Conservation (phyloP, 2,797 vertebrate genomes). For the Neosilurus mollespiculum region DNA sequence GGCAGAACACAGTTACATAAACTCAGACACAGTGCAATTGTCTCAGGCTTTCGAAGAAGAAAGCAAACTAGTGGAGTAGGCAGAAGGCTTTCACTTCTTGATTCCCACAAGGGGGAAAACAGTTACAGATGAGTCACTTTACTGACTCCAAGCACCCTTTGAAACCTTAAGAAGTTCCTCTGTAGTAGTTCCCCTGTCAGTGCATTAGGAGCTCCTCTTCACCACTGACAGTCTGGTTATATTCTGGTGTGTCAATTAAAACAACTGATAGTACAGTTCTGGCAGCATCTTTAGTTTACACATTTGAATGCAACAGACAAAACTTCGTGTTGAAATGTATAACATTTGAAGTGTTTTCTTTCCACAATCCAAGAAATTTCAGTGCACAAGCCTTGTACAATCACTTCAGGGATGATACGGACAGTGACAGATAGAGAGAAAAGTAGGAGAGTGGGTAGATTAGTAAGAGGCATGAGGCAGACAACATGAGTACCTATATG, state of each 20-base stretch:
- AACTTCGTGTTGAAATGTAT: not conserved
- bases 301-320: not conserved
- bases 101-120: not conserved
- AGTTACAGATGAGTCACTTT: not conserved
- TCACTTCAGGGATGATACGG: not conserved
- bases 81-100: slow-evolving; percentile 20
- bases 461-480: not conserved
- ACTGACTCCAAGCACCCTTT: not conserved
- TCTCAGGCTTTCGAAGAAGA: slow-evolving; percentile 34
- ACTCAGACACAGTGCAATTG: slow-evolving; percentile 33
- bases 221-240: slow-evolving; percentile 14
- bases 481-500: slow-evolving; percentile 84
- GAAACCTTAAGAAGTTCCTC: not conserved
- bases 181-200: not conserved
- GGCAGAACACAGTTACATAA: slow-evolving; percentile 47
- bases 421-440: not conserved
- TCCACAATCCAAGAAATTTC: not conserved
- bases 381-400: not conserved
- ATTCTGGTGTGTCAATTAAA: not conserved
- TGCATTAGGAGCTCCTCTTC: slow-evolving; percentile 17
- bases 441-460: not conserved
- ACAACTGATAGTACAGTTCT: not conserved
- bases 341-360: not conserved
- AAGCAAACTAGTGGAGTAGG: slow-evolving; percentile 10
- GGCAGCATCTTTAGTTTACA: not conserved